These are phyloP conservation scores for Smittia sp. DNA, from an alignment of 2,888 invertebrate genomes.

Conservation along the genomic window DNA sequence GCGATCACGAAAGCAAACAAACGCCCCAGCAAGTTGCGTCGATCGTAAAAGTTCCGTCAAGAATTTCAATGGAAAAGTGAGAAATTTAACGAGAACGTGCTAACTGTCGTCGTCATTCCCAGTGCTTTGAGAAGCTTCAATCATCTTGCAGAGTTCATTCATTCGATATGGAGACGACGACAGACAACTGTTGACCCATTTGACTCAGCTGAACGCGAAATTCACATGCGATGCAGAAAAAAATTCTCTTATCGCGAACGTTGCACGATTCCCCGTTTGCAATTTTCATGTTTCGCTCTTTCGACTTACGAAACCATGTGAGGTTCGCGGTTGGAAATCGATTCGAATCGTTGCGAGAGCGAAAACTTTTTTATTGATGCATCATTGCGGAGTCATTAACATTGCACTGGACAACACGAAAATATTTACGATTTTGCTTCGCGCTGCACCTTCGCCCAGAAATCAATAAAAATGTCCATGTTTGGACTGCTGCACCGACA, in stretches of 20 bases:
- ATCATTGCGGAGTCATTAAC: slow-evolving; percentile 1
- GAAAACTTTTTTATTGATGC: not conserved
- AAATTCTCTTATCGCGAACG: not conserved
- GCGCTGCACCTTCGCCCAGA: not conserved
- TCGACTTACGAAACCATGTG: not conserved
- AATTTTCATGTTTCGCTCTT: not conserved
- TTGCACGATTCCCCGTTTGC: not conserved
- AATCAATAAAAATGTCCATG: slow-evolving; percentile 4
- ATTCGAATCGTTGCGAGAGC: not conserved
- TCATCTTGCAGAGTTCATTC: too few relatives aligned
- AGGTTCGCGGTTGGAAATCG: slow-evolving; percentile 12
- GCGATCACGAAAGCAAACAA: not conserved
- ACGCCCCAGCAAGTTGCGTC: not conserved
- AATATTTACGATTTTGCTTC: not conserved
- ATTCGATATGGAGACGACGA: too few relatives aligned
- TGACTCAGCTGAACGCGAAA: not conserved
- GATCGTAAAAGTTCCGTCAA: not conserved
- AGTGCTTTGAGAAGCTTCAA: too few relatives aligned
- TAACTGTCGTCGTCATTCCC: not conserved
- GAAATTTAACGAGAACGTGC: not conserved
- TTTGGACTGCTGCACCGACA: not conserved
- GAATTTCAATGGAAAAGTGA: not conserved
- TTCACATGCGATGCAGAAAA: not conserved
- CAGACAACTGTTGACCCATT: too few relatives aligned
- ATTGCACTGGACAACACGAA: not conserved